Percentiles rank a stretch among this genome's conserved stretches.
Evolutionary conservation across 2,113 vertebrate species (phyloP).

Genomic region (Balaeniceps rex): DNA sequence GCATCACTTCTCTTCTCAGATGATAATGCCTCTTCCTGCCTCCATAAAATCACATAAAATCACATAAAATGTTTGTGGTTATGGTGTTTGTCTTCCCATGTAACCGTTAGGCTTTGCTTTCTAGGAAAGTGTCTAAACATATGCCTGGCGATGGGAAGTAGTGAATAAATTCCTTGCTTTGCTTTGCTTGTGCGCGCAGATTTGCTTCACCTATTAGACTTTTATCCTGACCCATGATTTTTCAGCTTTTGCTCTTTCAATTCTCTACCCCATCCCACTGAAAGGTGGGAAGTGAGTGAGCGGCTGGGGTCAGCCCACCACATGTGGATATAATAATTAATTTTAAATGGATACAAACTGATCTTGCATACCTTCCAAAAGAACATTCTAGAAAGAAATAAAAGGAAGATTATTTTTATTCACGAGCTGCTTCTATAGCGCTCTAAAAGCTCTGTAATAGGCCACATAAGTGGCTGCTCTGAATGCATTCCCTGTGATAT

Average conservation of each 20-base stretch:
- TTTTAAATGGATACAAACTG: background rate
- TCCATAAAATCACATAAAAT: background rate
- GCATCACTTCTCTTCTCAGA: background rate
- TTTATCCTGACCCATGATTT: background rate
- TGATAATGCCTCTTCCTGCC: background rate
- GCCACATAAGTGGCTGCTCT: conserved; percentile 85
- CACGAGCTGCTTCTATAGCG: conserved; percentile 80
- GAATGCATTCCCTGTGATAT: conserved; percentile 83
- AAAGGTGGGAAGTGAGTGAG: background rate
- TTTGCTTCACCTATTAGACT: background rate
- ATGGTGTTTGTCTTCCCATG: background rate
- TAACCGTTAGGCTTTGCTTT: background rate
- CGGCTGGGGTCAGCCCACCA: background rate
- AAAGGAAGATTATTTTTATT: background rate
- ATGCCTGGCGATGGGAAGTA: background rate
- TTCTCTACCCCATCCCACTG: background rate
- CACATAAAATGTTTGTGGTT: background rate
- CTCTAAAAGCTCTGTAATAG: conserved; percentile 85
- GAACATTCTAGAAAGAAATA: background rate
- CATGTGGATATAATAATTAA: background rate
- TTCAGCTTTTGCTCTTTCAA: background rate
- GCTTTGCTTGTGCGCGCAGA: background rate
- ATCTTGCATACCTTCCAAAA: background rate
- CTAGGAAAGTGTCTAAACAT: background rate
- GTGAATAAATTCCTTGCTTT: background rate